Base-by-base conservation (phyloP, 2,888 invertebrate genomes). In the Clusia tigrina region DNA sequence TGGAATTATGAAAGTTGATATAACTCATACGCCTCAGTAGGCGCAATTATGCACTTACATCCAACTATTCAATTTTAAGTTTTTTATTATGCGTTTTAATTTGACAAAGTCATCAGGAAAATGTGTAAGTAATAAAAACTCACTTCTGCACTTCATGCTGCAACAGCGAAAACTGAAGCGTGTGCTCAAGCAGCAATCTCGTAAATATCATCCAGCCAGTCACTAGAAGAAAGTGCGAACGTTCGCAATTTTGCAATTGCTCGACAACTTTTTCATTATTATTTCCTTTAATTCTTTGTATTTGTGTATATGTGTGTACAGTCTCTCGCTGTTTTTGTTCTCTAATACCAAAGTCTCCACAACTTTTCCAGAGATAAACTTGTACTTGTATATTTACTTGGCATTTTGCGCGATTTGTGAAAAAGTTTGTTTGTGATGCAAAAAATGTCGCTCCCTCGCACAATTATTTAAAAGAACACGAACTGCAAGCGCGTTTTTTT, bases 351-450 rank as follows among this genome's bases (percentile, higher is more conserved):
- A 32, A 32, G 32, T 51, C 2, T 17, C 51, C 37, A 25, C 10
- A 20, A 55, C 5, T 48, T 26, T 51, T 46, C 22, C 54, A 24
- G 24, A 42, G 55, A 58, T 63, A 54, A 63, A 55, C 24, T 63
- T 63, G 58, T 58, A 55, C 24, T 63, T 63, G 58, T 58, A 54
- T 54, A 54, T 58, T 63, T 55, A 18, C 48, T 63, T 62, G 57
- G 46, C 62, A 46, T 62, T 57, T 46, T 58, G 58, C 51, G 55
- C 54, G 62, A 63, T 58, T 58, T 63, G 55, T 46, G 58, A 58
- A 58, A 63, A 63, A 32, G 48, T 58, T 63, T 24, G 26, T n/a
- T n/a, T 10, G 26, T 17, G 3, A 15, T 37, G 18, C 20, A 59
- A 48, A 48, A 48, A 48, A 20, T 32, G 32, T 12, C 12, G 6